Evolutionary conservation across 2,888 invertebrate species (phyloP), one percentile per base, ranked within the genome.

Genomic region (Papilio gigon): DNA sequence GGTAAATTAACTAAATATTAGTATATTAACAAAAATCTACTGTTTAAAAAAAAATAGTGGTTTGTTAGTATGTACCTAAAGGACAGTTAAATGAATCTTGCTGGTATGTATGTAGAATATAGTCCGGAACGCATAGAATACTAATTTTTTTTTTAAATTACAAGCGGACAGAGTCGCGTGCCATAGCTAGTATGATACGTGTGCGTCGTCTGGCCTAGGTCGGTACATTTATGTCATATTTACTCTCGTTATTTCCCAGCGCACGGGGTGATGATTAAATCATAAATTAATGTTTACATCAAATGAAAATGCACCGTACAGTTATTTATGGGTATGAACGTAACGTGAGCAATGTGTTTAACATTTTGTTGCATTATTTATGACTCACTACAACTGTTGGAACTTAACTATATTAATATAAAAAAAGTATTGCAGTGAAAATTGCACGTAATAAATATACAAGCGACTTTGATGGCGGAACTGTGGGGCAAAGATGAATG

Each of bases 211-310:
- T 14, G 27, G 61, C 60, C 59, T 27, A 40, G 56, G 56, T 42
- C 44, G 56, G 11, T 17, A 44, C 61, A 58, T 58, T 56, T 61
- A 70, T 37, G 65, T 65, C 61, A 42, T 62, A 70, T 70, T 70
- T 56, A 56, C 69, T 56, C 27, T 37, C 65, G 35, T 65, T 65
- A 70, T 66, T 70, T 65, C 61, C 61, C 42, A 44, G 62, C 61
- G 44, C 60, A 62, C 65, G 69, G 53, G 40, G 56, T 40, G 61
- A 70, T 70, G 56, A 70, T 70, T 65, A 70, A 66, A 70, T 70
- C 65, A 70, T 70, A 70, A 70, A 70, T 70, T 70, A 65, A 65
- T 65, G 65, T 65, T 65, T 65, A 65, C 65, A 62, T 53, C 53
- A 59, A 69, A 69, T 65, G 68, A 65, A 69, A 69, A 69, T 60